Conservation (phyloP, 2,888 invertebrate genomes). For the Epinotia nisella region DNA sequence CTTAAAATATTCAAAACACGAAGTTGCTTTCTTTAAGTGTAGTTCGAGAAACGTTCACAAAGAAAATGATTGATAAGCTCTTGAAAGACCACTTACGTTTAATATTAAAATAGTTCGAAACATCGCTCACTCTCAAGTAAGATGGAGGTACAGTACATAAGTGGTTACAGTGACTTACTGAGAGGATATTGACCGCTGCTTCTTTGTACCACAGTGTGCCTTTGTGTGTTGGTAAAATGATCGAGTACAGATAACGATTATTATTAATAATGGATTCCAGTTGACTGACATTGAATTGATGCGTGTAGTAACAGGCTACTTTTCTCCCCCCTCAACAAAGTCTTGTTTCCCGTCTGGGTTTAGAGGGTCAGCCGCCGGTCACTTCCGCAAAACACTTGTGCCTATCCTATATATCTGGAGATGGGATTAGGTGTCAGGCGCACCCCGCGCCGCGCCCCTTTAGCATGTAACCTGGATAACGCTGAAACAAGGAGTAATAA, state of each 20-base stretch:
- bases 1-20: conserved; percentile 28
- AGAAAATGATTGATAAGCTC: conserved; percentile 23
- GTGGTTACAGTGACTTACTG: conserved; percentile 24
- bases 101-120: conserved; percentile 29
- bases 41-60: conserved; percentile 16
- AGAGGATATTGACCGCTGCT: conserved; percentile 27
- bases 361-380: no score
- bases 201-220: conserved; percentile 28
- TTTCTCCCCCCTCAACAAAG: no score
- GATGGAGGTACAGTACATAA: neutral
- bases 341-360: no score
- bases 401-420: no score
- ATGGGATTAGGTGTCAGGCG: no score
- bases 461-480: no score
- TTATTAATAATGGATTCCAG: neutral
- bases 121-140: conserved; percentile 5
- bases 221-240: conserved; percentile 14
- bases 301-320: no score
- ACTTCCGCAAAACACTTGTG: no score
- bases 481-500: no score
- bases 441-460: no score
- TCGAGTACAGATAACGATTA: conserved; percentile 17
- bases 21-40: conserved; percentile 27
- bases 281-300: no score
- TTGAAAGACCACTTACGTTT: conserved; percentile 24